Evolutionary conservation across 1,140 invertebrate species (phyloP), one percentile per base, ranked within the genome.

Genomic region (Eriosoma lanigerum): DNA sequence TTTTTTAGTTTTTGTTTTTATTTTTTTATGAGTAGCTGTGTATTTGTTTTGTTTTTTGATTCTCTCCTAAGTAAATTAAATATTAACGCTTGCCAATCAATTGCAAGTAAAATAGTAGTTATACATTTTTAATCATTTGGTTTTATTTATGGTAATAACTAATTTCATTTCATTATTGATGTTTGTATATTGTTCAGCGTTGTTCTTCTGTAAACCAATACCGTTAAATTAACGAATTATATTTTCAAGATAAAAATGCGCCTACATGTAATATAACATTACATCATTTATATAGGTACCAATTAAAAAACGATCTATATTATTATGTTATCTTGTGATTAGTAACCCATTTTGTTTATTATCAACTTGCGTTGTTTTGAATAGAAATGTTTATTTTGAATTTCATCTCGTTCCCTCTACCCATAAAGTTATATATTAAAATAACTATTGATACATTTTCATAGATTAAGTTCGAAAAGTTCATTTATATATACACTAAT

Each of bases 381-480:
- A 38, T 38, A 38, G 8, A 38, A 38, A 38, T 8, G 32, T 38
- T 38, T 38, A 38, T 38, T n/a, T n/a, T n/a, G n/a, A n/a, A n/a
- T n/a, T 38, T 38, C 32, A 4, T 38, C 32, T n/a, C n/a, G n/a
- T 38, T 38, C 32, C 3, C 32, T 38, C 32, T 60, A 21, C 26
- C 15, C 8, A 8, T 60, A 60, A 58, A 60, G 58, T 26, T 60
- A 6, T 32, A 56, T 12, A 21, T 6, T 21, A 56, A 21, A 46
- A 66, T 66, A 66, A 66, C 19, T 46, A 66, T 66, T 66, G 19
- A 46, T 66, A 66, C 32, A 66, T 46, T n/a, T 10, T 44, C 38
- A n/a, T 21, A 19, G n/a, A 66, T 66, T 46, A 66, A 44, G 64
- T 66, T 44, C 8, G 21, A n/a, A 66, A 46, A 66, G 64, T 66